A percentile compares a stretch with the other conserved stretches of the same genome.
Evolutionary conservation across 2,888 invertebrate species (phyloP).

Genomic region (Hyalella azteca): DNA sequence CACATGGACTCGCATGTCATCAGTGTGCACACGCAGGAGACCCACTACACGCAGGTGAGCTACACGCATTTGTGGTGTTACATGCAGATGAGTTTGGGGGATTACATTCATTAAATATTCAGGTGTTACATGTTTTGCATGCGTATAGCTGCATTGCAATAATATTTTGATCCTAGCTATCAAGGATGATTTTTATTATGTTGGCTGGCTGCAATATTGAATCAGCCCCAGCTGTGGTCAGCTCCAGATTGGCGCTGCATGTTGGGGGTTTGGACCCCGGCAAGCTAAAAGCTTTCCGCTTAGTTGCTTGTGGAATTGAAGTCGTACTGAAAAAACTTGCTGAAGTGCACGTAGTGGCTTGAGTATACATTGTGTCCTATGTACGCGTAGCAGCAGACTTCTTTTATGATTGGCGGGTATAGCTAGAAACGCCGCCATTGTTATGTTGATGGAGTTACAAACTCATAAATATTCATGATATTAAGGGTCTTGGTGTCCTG

Average conservation of each 20-base stretch:
- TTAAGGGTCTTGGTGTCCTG: background rate
- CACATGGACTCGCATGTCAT: conserved; percentile 98
- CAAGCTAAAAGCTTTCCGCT: too few relatives aligned
- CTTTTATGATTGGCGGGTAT: background rate
- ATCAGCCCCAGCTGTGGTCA: too few relatives aligned
- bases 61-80: background rate
- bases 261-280: too few relatives aligned
- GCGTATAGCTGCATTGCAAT: background rate
- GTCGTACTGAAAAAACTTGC: too few relatives aligned
- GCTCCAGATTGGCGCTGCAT: too few relatives aligned
- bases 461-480: background rate
- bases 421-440: background rate
- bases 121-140: background rate
- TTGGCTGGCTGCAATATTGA: background rate
- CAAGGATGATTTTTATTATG: background rate
- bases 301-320: too few relatives aligned
- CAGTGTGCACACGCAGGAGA: conserved; percentile 77
- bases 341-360: too few relatives aligned
- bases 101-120: background rate
- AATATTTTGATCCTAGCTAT: background rate
- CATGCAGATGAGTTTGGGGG: background rate
- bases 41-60: conserved; percentile 83
- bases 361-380: background rate
- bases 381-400: background rate
- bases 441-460: background rate